Evolutionary conservation across 2,888 invertebrate species (phyloP), one percentile per base, ranked within the genome.

Genomic region (Cheilosia vulpina): DNA sequence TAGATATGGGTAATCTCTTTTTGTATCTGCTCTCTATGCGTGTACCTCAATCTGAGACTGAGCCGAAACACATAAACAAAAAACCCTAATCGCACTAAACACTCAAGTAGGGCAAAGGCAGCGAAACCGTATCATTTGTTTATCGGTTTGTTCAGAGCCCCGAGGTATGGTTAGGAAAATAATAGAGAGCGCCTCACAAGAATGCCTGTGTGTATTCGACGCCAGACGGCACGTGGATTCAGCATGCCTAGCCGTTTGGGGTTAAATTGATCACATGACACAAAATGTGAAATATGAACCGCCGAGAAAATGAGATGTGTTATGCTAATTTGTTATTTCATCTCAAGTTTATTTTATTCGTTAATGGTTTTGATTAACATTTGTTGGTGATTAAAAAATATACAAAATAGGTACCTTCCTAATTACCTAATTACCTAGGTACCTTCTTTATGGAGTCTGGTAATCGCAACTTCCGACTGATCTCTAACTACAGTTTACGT

Each of bases 241-340:
- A 43, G 76, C 71, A 53, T 76, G 65, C 38, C 65, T 53, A 76
- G 65, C n/a, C 45, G 58, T 57, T 63, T 76, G 69, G 69, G 50
- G 80, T 80, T 75, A 68, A 75, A 76, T 58, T 65, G 69, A 65
- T 76, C 71, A 58, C 58, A 57, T 58, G 43, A 50, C 50, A 76
- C 43, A 65, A 58, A 69, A 62, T 47, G 53, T 68, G 80, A 73
- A 24, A 5, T 24, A 24, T 53, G 62, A 47, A 38, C 34, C 19
- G 5, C 11, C 45, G 11, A 27, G 13, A 21, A 38, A 57, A 57
- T 19, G 27, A 50, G 57, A 50, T 66, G 75, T 57, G 65, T 65
- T 65, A 65, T 65, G 55, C 13, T 75, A 57, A 57, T 73, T 63
- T 57, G 47, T 31, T 9, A 11, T 3, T 43, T 43, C 6, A 34